Evolutionary conservation across 2,113 vertebrate species (phyloP).

Genomic region (Lamprologus lemairii): DNA sequence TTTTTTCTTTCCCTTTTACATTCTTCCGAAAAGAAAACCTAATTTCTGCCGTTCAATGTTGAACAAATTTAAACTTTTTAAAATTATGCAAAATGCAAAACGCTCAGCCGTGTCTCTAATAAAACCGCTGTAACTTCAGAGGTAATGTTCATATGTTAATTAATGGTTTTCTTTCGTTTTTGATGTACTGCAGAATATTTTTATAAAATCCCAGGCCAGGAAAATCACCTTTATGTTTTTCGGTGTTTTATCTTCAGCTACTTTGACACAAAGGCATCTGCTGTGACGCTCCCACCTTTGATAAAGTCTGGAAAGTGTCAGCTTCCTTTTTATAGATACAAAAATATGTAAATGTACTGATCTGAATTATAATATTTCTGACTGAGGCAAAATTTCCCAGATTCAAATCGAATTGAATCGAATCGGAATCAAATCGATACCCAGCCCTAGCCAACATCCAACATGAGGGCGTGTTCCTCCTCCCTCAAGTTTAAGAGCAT

Average conservation of each 20-base stretch:
- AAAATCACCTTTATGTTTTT: accelerated
- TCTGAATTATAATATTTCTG: neutral
- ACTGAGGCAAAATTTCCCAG: accelerated
- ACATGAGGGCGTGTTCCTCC: accelerated
- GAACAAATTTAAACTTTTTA: too few relatives aligned
- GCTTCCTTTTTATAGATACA: too few relatives aligned
- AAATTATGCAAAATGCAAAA: accelerated
- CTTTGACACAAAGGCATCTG: accelerated
- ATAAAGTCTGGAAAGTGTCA: too few relatives aligned
- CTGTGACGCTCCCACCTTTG: accelerated
- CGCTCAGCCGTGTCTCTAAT: accelerated
- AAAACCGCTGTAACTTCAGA: too few relatives aligned
- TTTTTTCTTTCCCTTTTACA: too few relatives aligned
- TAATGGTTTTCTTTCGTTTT: too few relatives aligned
- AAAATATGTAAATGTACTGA: neutral
- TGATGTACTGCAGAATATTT: too few relatives aligned
- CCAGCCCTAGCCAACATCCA: neutral
- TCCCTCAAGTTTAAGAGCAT: neutral
- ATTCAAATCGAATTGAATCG: neutral
- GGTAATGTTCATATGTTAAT: accelerated
- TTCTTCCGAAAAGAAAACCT: accelerated
- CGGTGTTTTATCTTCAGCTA: accelerated
- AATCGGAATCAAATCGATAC: neutral
- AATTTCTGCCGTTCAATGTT: too few relatives aligned
- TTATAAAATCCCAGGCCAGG: too few relatives aligned